A percentile compares a stretch with the other conserved stretches of the same genome.
Conservation (phyloP, 2,797 vertebrate genomes). For the Simalia tracyae region DNA sequence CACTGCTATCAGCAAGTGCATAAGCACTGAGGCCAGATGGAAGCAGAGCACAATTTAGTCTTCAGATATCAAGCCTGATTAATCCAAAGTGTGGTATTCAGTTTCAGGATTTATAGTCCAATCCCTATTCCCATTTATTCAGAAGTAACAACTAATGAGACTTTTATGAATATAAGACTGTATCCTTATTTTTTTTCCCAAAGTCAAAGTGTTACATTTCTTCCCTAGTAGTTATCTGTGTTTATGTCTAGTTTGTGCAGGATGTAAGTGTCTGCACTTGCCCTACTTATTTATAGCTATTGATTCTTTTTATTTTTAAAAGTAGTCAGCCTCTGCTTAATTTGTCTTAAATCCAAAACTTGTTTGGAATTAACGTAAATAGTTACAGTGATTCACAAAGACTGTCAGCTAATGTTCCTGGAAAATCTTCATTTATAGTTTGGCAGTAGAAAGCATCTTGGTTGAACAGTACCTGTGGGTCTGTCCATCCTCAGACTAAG, state of each 20-base stretch:
- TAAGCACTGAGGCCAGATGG: not conserved
- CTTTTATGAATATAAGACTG: not conserved
- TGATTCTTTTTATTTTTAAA: not conserved
- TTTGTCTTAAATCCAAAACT: not conserved
- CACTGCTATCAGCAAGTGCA: not conserved
- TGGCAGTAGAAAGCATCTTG: not conserved
- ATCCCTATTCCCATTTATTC: not conserved
- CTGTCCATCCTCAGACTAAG: not conserved
- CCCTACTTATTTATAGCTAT: not conserved
- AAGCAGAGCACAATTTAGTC: not conserved
- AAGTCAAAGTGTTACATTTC: not conserved
- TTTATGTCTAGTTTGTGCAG: not conserved
- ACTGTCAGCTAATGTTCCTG: not conserved
- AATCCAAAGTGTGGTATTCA: not conserved
- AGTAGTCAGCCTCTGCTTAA: not conserved
- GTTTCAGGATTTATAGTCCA: not conserved
- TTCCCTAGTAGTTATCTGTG: not conserved
- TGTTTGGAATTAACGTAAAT: constrained; percentile 3
- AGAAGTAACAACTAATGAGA: not conserved
- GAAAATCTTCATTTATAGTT: not conserved
- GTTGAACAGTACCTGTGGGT: not conserved
- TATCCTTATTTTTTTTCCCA: not conserved
- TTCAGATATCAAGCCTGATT: not conserved
- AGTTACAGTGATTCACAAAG: not conserved
- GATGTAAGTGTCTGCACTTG: not conserved